Evolutionary conservation across 37 sponge, comb jelly and placozoan genomes (phyloP).

Genomic region (Eunapius fragilis): DNA sequence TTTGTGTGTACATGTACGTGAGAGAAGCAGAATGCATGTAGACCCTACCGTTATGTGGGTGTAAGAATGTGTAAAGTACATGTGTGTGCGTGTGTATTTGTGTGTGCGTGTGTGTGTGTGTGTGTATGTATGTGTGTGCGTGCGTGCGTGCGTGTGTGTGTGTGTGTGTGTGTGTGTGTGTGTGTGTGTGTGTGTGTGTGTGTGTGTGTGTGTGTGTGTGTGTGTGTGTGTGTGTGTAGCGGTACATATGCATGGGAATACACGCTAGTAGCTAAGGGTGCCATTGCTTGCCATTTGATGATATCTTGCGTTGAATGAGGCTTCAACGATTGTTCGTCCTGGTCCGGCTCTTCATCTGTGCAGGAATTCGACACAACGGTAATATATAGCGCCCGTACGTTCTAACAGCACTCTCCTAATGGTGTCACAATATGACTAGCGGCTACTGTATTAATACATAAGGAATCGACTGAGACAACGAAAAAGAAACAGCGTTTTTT

Average conservation of each 20-base stretch:
- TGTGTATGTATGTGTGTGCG: conserved; percentile 9
- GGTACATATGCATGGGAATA: not conserved
- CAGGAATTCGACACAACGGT: not conserved
- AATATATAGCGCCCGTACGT: not conserved
- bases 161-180: not conserved
- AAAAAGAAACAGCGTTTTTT: not conserved
- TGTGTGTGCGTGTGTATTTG: too few relatives aligned
- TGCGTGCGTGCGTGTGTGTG: conserved; percentile 10
- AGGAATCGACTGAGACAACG: too few relatives aligned
- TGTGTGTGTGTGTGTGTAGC: too few relatives aligned
- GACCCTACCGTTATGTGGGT: too few relatives aligned
- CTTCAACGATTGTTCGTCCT: conserved; percentile 1
- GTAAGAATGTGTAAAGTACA: too few relatives aligned
- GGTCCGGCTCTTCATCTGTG: conserved; percentile 4
- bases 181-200: conserved; percentile 24
- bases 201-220: not conserved
- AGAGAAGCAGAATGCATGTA: too few relatives aligned
- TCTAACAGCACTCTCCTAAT: too few relatives aligned
- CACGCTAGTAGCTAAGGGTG: not conserved
- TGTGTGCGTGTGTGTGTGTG: conserved; percentile 3
- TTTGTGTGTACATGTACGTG: too few relatives aligned
- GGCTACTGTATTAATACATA: too few relatives aligned
- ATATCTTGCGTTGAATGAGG: conserved; percentile 66
- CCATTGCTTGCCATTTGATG: conserved; percentile 33
- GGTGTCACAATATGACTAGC: too few relatives aligned